phyloP scores from a whole-genome alignment of 2,888 invertebrate species.

The Scaeva pyrastri region DNA sequence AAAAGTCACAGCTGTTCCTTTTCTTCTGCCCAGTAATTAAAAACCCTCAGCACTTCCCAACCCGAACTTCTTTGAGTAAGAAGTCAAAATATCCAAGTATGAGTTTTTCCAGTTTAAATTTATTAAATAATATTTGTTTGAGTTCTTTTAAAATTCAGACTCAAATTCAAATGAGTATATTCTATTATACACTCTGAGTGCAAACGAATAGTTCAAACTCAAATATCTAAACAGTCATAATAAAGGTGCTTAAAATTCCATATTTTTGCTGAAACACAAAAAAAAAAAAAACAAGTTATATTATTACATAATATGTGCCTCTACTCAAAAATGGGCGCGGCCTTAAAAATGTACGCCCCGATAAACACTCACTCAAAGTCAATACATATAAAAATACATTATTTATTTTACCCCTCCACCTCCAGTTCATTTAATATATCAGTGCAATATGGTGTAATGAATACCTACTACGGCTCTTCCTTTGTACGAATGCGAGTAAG shows the following conservation, averaged over 20 bases:
- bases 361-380: slow-evolving; percentile 3
- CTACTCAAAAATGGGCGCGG: slow-evolving; percentile 10
- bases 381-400: slow-evolving; percentile 1
- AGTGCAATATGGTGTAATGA: slow-evolving; percentile 73
- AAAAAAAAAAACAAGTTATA: background rate
- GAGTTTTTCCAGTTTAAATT: no score
- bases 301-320: background rate
- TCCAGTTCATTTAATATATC: slow-evolving; percentile 33
- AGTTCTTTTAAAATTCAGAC: no score
- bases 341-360: background rate
- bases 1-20: no score
- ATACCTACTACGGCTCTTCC: slow-evolving; percentile 56
- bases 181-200: background rate
- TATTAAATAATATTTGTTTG: no score
- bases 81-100: no score
- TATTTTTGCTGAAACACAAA: background rate
- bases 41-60: no score
- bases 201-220: background rate
- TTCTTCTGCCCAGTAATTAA: no score
- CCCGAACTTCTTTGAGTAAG: no score
- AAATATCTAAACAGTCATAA: background rate
- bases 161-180: no score
- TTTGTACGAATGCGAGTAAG: slow-evolving; percentile 43
- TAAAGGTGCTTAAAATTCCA: background rate
- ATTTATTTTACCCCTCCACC: slow-evolving; percentile 31